phyloP scores from a whole-genome alignment of 2,888 invertebrate species.

The Agriopis leucophaearia region DNA sequence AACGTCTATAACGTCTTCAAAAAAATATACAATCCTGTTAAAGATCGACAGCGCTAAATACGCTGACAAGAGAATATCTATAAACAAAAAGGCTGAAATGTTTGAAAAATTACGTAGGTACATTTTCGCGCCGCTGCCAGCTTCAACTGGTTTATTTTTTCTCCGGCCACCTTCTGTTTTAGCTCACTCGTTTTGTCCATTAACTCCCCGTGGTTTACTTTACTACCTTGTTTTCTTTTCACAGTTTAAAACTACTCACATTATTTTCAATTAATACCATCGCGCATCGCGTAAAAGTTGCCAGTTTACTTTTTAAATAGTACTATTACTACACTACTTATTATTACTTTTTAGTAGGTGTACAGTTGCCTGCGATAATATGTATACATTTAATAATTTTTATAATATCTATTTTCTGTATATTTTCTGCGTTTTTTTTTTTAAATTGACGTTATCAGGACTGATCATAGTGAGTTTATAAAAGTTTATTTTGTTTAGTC shows the following conservation, averaged over 20 bases:
- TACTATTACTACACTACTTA: no score
- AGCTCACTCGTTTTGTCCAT: constrained; percentile 84
- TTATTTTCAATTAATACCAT: constrained; percentile 51
- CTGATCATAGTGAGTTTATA: no score
- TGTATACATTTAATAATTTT: no score
- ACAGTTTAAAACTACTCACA: constrained; percentile 48
- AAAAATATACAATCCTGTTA: constrained; percentile 26
- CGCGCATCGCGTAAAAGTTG: constrained; percentile 26
- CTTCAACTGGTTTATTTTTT: constrained; percentile 64
- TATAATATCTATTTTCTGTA: no score
- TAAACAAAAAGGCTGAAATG: constrained; percentile 54
- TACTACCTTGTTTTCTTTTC: constrained; percentile 64
- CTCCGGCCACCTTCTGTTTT: constrained; percentile 77
- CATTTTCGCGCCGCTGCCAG: constrained; percentile 47
- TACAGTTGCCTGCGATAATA: no score
- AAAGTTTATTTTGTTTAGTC: no score
- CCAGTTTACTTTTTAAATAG: constrained; percentile 7
- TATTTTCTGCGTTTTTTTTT: no score
- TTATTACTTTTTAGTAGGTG: no score
- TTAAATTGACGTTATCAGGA: no score
- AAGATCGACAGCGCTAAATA: constrained; percentile 35
- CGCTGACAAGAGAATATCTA: constrained; percentile 43
- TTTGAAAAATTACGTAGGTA: constrained; percentile 53
- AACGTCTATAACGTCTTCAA: constrained; percentile 9
- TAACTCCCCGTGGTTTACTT: constrained; percentile 77